Base-by-base conservation (phyloP, 2,888 invertebrate species). In the Eupithecia subfuscata region DNA sequence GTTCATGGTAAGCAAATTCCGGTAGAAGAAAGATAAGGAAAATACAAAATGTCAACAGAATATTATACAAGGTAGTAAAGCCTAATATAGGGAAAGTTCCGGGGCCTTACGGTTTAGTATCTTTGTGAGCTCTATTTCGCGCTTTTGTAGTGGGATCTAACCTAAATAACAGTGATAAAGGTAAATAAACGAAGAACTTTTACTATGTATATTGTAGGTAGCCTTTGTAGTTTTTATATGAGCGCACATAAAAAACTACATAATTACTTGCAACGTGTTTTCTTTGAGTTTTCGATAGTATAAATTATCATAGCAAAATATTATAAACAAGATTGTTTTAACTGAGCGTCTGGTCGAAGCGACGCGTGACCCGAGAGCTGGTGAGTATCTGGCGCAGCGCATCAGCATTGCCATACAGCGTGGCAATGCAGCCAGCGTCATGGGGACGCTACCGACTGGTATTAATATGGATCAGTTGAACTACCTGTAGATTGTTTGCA, bases 31-130 rank as follows among this genome's bases (percentile, higher is more conserved):
- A 25, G 56, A 60, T 60, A 60, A 60, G 25, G 25, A 25, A 60
- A 60, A 25, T 60, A 60, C 14, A 60, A 60, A 30, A 60, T 60
- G 25, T 60, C 60, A 60, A 25, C 12, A 12, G 14, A 60, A 25
- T 60, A 25, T 25, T 60, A 22, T 22, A 25, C 60, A 12, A 25
- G 22, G 52, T 56, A 56, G 4, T 56, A 56, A 56, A 60, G 56
- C 60, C 11, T 56, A 56, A 56, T 60, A 60, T 12, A 60, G 60
- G 60, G 60, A 60, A 56, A 22, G 25, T 60, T 60, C 60, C 25
- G 60, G 22, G 60, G 14, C 22, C 14, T 25, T 25, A 14, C 60
- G 14, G 60, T 60, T 60, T 25, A 25, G 60, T 14, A 60, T 60
- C 60, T 60, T 60, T 60, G 60, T 60, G 56, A 56, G 25, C 14